Conservation (phyloP, 2,888 invertebrate genomes). For the Oxytorus armatus region DNA sequence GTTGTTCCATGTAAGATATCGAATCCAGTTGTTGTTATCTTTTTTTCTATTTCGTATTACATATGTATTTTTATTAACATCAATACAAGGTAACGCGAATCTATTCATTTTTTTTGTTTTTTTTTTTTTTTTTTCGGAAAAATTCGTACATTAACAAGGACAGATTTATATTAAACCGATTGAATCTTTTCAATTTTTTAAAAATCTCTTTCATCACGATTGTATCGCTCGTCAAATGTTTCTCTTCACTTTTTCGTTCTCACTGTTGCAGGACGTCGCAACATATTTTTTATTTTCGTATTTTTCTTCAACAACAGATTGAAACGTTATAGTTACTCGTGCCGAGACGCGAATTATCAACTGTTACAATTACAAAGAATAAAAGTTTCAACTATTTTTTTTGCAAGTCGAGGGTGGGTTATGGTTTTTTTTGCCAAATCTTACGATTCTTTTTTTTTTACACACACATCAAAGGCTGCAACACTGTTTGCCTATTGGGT, state of each 20-base stretch:
- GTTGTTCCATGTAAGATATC: neutral
- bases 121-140: constrained; percentile 53
- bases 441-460: constrained; percentile 14
- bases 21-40: constrained; percentile 15
- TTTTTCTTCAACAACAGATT: constrained; percentile 37
- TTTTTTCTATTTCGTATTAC: constrained; percentile 51
- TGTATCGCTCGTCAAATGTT: constrained; percentile 40
- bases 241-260: constrained; percentile 4
- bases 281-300: constrained; percentile 7
- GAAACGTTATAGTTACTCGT: constrained; percentile 31
- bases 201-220: constrained; percentile 9
- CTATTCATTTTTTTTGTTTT: constrained; percentile 49
- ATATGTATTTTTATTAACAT: constrained; percentile 68
- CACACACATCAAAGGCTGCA: too few relatives aligned
- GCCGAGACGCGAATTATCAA: constrained; percentile 40
- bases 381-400: constrained; percentile 47
- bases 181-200: constrained; percentile 47
- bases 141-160: constrained; percentile 67
- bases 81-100: constrained; percentile 68
- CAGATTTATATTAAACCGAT: constrained; percentile 62
- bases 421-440: constrained; percentile 9
- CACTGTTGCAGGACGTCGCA: neutral
- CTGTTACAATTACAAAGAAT: constrained; percentile 51
- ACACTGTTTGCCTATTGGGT: too few relatives aligned
- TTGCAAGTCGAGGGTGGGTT: constrained; percentile 21